These are phyloP conservation scores for Melolontha melolontha DNA, from an alignment of 2,888 invertebrate genomes.

Conservation along the genomic window DNA sequence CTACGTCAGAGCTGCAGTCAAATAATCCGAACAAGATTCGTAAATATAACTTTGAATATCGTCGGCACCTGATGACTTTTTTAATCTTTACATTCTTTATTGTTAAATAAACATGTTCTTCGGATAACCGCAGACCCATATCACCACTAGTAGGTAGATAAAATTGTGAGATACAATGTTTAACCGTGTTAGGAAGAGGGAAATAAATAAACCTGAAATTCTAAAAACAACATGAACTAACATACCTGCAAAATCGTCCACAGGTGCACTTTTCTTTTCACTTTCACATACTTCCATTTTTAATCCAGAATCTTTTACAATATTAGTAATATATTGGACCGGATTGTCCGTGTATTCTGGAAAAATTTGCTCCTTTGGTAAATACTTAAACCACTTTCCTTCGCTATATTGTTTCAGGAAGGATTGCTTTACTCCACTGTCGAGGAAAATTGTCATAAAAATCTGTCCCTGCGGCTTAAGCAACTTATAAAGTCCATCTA, in stretches of 20 bases:
- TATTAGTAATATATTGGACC: not conserved
- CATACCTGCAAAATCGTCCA: not conserved
- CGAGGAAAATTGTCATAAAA: not conserved
- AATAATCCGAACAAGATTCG: no score
- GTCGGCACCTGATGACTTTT: no score
- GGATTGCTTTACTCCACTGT: not conserved
- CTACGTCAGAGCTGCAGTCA: no score
- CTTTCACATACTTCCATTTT: conserved; percentile 4
- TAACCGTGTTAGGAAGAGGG: no score
- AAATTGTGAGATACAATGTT: no score
- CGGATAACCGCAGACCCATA: no score
- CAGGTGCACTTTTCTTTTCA: not conserved
- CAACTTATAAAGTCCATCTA: not conserved
- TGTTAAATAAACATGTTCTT: no score
- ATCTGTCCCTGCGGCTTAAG: not conserved
- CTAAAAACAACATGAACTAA: no score
- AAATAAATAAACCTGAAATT: no score
- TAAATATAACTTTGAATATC: no score
- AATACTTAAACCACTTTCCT: not conserved
- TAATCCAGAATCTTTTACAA: not conserved
- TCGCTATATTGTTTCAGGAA: not conserved
- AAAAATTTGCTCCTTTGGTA: conserved; percentile 1
- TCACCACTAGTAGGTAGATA: no score
- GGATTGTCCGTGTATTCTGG: not conserved
- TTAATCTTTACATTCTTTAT: no score